phyloP scores from a whole-genome alignment of 2,113 vertebrate species.

The Hippocampus comes region DNA sequence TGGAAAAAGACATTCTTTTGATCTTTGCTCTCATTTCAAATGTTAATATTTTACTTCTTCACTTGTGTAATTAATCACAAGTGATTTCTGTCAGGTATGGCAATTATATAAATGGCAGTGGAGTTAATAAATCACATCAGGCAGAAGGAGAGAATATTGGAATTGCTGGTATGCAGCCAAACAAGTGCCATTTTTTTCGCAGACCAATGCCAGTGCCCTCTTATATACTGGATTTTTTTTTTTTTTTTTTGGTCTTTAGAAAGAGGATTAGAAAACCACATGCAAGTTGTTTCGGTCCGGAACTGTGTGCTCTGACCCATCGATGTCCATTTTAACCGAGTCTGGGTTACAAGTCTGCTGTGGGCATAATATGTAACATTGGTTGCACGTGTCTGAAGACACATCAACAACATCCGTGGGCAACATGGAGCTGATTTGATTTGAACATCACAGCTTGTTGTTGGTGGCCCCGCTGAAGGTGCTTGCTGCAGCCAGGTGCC shows the following conservation, averaged over 20 bases:
- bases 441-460: slow-evolving; percentile 18
- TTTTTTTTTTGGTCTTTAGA: background rate
- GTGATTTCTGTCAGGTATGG: background rate
- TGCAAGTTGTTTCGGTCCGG: no score
- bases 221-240: background rate
- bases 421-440: slow-evolving; percentile 5
- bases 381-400: slow-evolving; percentile 5
- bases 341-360: background rate
- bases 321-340: background rate
- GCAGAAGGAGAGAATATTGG: background rate
- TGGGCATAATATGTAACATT: background rate
- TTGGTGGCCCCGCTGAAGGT: slow-evolving; percentile 11
- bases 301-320: background rate
- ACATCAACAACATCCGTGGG: slow-evolving; percentile 3
- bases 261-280: background rate
- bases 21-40: background rate
- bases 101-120: background rate
- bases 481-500: slow-evolving; percentile 33
- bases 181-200: background rate
- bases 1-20: background rate
- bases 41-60: background rate
- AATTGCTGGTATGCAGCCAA: background rate
- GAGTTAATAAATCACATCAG: background rate
- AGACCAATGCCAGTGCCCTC: background rate
- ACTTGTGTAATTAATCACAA: background rate